Conservation (phyloP, 2,797 vertebrate genomes). For the Apodemus agrarius region DNA sequence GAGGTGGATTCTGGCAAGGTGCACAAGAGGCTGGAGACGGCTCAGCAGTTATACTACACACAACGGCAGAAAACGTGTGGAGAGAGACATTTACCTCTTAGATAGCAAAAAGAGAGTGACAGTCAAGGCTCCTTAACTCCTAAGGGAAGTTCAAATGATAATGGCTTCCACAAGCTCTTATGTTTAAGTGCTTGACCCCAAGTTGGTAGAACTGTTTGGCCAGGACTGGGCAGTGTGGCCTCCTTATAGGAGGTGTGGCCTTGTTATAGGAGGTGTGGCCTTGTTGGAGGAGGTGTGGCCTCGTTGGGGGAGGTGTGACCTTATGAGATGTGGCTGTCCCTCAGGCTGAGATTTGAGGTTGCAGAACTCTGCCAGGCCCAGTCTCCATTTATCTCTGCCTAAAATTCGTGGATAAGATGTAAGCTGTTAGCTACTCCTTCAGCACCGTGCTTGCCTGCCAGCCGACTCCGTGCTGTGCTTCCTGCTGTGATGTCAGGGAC, state of each 20-base stretch:
- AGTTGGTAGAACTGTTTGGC: neutral
- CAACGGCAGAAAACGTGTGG: neutral
- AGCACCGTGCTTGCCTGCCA: neutral
- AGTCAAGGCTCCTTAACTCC: neutral
- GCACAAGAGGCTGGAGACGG: neutral
- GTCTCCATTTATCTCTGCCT: neutral
- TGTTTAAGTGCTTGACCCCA: neutral
- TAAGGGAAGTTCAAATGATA: neutral
- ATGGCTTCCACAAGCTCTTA: neutral
- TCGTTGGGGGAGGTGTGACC: neutral
- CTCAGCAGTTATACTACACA: no score
- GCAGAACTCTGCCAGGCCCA: neutral
- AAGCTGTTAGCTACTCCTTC: neutral
- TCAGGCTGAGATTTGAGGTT: neutral
- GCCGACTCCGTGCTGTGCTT: neutral
- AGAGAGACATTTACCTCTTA: neutral
- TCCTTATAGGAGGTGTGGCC: neutral
- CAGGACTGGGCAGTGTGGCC: neutral
- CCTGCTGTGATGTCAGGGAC: neutral
- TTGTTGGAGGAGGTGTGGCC: no score
- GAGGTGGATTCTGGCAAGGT: neutral
- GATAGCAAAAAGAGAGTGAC: neutral
- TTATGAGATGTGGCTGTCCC: neutral
- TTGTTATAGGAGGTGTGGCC: neutral
- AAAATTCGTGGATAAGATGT: neutral